These are phyloP conservation scores for Globia sparganii DNA, from an alignment of 2,888 invertebrate genomes.

Conservation along the genomic window DNA sequence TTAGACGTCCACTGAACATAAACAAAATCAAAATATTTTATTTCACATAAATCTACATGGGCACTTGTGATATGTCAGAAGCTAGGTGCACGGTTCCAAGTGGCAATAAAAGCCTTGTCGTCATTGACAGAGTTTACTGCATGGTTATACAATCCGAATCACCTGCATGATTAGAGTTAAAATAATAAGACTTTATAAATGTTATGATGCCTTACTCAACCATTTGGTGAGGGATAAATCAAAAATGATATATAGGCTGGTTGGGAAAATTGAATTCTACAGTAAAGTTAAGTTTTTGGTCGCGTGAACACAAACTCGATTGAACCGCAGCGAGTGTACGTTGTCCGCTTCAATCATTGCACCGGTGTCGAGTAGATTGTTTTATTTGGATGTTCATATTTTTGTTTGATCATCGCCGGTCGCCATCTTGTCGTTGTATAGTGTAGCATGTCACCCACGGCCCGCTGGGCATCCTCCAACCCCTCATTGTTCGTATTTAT, in stretches of 20 bases:
- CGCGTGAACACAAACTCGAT: constrained; percentile 74
- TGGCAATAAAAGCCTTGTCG: not conserved
- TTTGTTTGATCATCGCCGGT: constrained; percentile 83
- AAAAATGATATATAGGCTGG: not conserved
- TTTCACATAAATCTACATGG: not conserved
- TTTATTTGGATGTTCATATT: constrained; percentile 85
- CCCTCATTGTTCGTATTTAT: constrained; percentile 88
- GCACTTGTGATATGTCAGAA: not conserved
- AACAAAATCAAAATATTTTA: not conserved
- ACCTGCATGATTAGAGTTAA: not conserved
- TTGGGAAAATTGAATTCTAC: constrained; percentile 13
- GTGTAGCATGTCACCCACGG: constrained; percentile 89
- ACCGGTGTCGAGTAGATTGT: constrained; percentile 87
- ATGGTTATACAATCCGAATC: not conserved
- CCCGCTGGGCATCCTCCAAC: constrained; percentile 91
- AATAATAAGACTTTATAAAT: not conserved
- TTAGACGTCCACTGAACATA: constrained; percentile 4
- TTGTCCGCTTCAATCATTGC: constrained; percentile 87
- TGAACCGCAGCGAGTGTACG: constrained; percentile 77
- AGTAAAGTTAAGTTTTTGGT: not conserved
- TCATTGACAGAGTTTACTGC: not conserved
- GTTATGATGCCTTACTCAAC: not conserved
- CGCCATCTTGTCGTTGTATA: constrained; percentile 79
- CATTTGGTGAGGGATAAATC: not conserved
- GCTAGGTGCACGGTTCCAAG: not conserved